A percentile compares a stretch with the other conserved stretches of the same genome.
These are phyloP conservation scores for Dynastes hyllus DNA, from an alignment of 2,888 invertebrate species.

Conservation along the genomic window DNA sequence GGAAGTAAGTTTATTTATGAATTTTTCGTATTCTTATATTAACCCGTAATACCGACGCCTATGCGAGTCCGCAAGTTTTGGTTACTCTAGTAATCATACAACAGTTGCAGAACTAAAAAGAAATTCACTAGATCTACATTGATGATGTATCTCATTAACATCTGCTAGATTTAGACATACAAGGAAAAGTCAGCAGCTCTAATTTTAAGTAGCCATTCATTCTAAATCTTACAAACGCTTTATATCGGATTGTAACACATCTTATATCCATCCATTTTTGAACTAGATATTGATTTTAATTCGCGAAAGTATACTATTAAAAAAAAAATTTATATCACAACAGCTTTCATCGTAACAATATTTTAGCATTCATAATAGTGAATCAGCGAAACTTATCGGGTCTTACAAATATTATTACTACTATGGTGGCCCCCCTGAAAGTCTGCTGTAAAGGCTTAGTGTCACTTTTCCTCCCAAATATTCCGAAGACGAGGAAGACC, in stretches of 20 bases:
- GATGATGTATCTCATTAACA: background rate
- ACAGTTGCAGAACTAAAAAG: background rate
- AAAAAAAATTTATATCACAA: conserved; percentile 28
- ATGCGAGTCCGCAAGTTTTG: too few relatives aligned
- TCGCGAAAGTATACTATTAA: background rate
- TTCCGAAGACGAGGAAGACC: too few relatives aligned
- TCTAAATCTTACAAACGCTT: conserved; percentile 2
- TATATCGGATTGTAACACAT: background rate
- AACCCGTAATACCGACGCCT: too few relatives aligned
- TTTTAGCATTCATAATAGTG: conserved; percentile 9
- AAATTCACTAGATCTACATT: background rate
- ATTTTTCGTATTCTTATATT: too few relatives aligned
- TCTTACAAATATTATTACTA: background rate
- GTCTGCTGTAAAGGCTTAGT: too few relatives aligned
- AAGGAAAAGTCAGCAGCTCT: background rate
- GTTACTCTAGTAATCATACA: background rate
- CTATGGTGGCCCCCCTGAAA: background rate
- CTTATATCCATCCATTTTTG: too few relatives aligned
- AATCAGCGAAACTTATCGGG: background rate
- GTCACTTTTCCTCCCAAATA: too few relatives aligned
- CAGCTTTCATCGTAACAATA: conserved; percentile 29
- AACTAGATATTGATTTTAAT: too few relatives aligned
- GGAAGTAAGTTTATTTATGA: too few relatives aligned
- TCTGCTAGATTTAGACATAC: background rate
- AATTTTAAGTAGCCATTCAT: background rate